Base-by-base conservation (phyloP, 2,888 invertebrate species). In the Erebia palarica region DNA sequence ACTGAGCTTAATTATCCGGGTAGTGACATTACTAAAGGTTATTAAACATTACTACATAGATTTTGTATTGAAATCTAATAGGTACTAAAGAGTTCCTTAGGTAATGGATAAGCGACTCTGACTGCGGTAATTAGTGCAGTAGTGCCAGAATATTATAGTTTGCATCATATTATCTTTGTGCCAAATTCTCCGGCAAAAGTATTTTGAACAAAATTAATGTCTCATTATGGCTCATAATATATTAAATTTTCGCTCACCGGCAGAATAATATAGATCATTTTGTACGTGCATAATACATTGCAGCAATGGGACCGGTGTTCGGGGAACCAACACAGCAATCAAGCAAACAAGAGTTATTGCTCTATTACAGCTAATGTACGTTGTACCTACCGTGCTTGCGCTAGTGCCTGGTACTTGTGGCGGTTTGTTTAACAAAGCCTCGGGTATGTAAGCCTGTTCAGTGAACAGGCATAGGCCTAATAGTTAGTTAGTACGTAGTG, bases 391-490 rank as follows among this genome's bases (percentile, higher is more conserved):
- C 13, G 47, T 47, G 47, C 13, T 47, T 47, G 47, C 18, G 65
- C 49, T 53, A 44, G 49, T 65, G 61, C 36, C 49, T 53, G 51
- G 49, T 65, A 65, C 36, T 36, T 36, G 57, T 58, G 65, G 69
- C 61, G 57, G 65, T 72, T 61, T 69, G 69, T 69, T 65, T 69
- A 69, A 65, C 65, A 69, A 72, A 65, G 69, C 72, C 44, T 69
- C 49, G 55, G 65, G 42, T 58, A 10, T 59, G 36, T n/a, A 55
- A 36, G 36, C 27, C 36, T 36, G 36, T n/a, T 36, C 58, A 36
- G 36, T 59, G 36, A 59, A 59, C 36, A 36, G 58, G 27, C 3
- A 27, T 27, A 27, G 27, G 8, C 16, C n/a, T 53, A 51, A 51
- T 51, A n/a, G 51, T 27, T 51, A n/a, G 51, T 7, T 59, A 36